Evolutionary conservation across 2,113 vertebrate genomes (phyloP).

Genomic region (Coptodon bakossiorum): DNA sequence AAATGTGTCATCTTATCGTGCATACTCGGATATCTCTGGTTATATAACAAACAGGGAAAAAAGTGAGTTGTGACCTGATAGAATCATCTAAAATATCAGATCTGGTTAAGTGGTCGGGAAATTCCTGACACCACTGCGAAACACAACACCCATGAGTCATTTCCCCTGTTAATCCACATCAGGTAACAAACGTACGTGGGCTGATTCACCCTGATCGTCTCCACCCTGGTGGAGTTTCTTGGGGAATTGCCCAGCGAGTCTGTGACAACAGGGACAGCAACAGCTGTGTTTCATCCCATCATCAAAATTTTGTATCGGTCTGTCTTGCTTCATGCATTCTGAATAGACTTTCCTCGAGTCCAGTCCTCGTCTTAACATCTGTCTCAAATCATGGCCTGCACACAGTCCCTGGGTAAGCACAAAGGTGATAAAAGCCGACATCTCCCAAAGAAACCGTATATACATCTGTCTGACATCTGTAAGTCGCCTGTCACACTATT

Average conservation of each 20-base stretch:
- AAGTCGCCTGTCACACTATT: not conserved
- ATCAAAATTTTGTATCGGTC: not conserved
- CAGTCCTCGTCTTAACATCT: not conserved
- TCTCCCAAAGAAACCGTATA: not conserved
- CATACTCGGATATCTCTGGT: not conserved
- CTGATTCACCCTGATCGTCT: not conserved
- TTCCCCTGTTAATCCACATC: conserved; percentile 21
- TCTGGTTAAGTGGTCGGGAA: conserved; percentile 42
- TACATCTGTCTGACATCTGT: not conserved
- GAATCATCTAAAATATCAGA: not conserved
- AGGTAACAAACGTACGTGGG: conserved; percentile 23
- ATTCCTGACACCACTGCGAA: conserved; percentile 7
- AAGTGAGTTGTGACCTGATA: not conserved
- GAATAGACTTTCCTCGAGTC: not conserved
- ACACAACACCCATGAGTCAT: not conserved
- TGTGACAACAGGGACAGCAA: not conserved
- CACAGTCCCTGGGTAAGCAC: not conserved
- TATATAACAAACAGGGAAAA: not conserved
- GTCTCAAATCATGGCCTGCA: not conserved
- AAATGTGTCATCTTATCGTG: not conserved
- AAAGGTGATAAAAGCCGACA: not conserved
- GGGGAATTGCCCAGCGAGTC: not conserved
- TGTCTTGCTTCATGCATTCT: not conserved
- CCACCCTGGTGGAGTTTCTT: conserved; percentile 13
- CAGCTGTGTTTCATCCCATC: not conserved